Base-by-base conservation (phyloP, 2,888 invertebrate genomes). In the Ectropis crepuscularia region DNA sequence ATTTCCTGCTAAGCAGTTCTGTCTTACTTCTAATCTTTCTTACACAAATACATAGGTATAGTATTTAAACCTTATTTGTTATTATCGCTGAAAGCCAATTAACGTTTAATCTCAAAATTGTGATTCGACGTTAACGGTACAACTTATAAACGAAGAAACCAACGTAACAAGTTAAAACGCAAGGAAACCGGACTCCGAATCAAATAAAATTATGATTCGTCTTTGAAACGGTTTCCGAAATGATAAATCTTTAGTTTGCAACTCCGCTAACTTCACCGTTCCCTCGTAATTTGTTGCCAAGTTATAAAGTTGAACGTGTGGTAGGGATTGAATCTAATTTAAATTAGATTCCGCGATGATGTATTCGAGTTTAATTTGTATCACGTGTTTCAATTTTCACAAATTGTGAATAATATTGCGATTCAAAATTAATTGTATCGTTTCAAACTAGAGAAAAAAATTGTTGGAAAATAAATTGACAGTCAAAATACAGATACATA, bases 211-310 rank as follows among this genome's bases (percentile, higher is more conserved):
- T 28, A 28, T 28, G 49, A 68, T 65, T 61, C 61, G 57, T 50
- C 45, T 43, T 46, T 46, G 66, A 62, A 68, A 61, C 66, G 57
- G 53, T 63, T 64, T 61, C 62, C 58, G 12, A 54, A 63, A 65
- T 67, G 65, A 70, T 70, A 65, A 68, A 70, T 68, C 68, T 67
- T 66, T 57, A 65, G 63, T 65, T 28, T 59, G 41, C 39, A 65
- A 69, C 63, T 54, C 46, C 7, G 6, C 16, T 28, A 41, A 51
- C 41, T 67, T 65, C 12, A 37, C 58, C 59, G 55, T 57, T 63
- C 50, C 47, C 37, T 42, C 8, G 65, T 68, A 62, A 70, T 70
- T 66, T 60, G 65, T 68, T 70, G 60, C 16, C 53, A 63, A 61
- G 63, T 65, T 47, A 36, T 55, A 65, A 65, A 55, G 46, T 60